A percentile compares a stretch with the other conserved stretches of the same genome.
These are phyloP conservation scores for Xylota segnis DNA, from an alignment of 2,888 invertebrate species.

Conservation along the genomic window DNA sequence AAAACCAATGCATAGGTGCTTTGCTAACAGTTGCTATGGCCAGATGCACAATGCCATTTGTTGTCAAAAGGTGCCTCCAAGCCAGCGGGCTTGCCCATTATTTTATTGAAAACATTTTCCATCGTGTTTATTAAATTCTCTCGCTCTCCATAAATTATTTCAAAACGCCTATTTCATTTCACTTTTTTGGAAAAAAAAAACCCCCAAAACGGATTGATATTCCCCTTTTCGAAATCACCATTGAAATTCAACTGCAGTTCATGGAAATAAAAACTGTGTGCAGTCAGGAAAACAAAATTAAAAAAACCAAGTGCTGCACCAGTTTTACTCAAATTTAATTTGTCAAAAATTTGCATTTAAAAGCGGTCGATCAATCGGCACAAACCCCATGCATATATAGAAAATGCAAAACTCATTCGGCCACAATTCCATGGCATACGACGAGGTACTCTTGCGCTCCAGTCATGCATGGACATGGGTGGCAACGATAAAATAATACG, in stretches of 20 bases:
- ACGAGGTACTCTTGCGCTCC: slow-evolving; percentile 41
- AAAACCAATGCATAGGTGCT: too few relatives aligned
- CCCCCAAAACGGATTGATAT: slow-evolving; percentile 26
- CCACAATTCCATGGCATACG: slow-evolving; percentile 62
- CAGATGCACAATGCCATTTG: too few relatives aligned
- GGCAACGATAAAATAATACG: slow-evolving; percentile 72
- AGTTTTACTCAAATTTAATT: slow-evolving; percentile 72
- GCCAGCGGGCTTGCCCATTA: not conserved
- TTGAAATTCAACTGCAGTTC: slow-evolving; percentile 30
- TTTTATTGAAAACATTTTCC: not conserved
- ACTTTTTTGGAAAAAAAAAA: slow-evolving; percentile 18
- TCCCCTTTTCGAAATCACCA: slow-evolving; percentile 14
- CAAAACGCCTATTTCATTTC: slow-evolving; percentile 24
- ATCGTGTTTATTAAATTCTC: not conserved
- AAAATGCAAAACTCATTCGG: slow-evolving; percentile 65
- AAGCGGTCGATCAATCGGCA: slow-evolving; percentile 64
- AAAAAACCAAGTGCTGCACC: slow-evolving; percentile 6
- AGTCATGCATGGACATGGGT: slow-evolving; percentile 58
- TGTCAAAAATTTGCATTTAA: slow-evolving; percentile 75
- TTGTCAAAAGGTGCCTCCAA: not conserved
- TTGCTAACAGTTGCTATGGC: too few relatives aligned
- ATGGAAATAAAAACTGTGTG: not conserved
- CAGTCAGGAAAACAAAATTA: not conserved
- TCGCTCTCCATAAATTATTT: slow-evolving; percentile 49
- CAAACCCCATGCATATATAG: slow-evolving; percentile 3